phyloP scores from a whole-genome alignment of 2,797 vertebrate species.

The Poecilia gillii region DNA sequence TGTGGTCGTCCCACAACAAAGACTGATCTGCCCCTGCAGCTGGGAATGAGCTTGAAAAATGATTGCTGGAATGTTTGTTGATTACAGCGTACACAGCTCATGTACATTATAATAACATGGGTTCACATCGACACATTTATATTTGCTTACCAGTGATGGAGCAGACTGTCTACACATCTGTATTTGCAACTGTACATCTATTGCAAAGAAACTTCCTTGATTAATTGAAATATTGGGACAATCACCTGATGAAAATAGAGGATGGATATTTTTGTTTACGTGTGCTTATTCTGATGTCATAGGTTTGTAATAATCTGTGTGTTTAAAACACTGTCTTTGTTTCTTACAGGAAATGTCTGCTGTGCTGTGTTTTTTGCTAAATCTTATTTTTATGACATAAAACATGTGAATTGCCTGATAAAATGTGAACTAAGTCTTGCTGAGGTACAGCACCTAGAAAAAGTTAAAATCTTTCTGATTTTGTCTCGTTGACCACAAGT shows the following conservation, averaged over 20 bases:
- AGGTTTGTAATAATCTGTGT: background rate
- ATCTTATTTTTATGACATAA: background rate
- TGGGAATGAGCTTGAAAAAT: conserved; percentile 35
- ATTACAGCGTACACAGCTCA: conserved; percentile 48
- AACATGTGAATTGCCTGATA: background rate
- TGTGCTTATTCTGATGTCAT: background rate
- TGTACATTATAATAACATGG: conserved; percentile 12
- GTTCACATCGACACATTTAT: conserved; percentile 33
- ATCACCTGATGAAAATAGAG: background rate
- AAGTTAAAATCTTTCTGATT: background rate
- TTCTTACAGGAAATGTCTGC: background rate
- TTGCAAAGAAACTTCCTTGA: background rate
- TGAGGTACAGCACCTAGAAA: background rate
- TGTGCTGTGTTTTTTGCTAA: background rate
- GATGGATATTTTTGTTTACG: background rate
- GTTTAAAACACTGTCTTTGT: background rate
- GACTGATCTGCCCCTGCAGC: conserved; percentile 28
- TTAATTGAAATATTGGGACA: background rate
- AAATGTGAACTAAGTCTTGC: background rate
- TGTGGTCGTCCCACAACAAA: conserved; percentile 57
- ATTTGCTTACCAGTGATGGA: background rate
- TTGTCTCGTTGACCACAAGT: no score
- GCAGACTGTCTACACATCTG: background rate
- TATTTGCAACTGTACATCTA: background rate
- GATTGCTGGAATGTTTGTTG: conserved; percentile 46